phyloP scores from a whole-genome alignment of 2,888 invertebrate species.

The Volucella inanis region DNA sequence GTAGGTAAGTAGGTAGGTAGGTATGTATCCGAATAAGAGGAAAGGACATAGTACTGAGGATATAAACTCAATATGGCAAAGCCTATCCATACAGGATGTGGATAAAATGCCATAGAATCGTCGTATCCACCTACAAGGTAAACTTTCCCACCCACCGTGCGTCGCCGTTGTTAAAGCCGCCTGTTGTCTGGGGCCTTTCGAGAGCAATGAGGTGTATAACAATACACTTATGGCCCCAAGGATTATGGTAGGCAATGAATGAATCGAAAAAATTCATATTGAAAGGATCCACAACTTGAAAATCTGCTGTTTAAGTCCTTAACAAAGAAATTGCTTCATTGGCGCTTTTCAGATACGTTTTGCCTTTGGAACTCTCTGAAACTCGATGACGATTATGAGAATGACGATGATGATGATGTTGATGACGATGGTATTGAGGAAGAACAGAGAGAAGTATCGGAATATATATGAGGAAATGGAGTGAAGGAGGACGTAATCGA shows the following conservation, averaged over 20 bases:
- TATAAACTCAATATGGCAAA: constrained; percentile 74
- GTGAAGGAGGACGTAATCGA: constrained; percentile 67
- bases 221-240: constrained; percentile 74
- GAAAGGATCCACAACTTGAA: constrained; percentile 73
- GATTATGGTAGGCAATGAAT: constrained; percentile 75
- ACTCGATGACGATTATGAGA: constrained; percentile 6
- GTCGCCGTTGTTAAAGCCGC: constrained; percentile 2
- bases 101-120: constrained; percentile 6
- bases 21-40: constrained; percentile 21
- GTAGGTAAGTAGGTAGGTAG: too few species aligned
- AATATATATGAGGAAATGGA: constrained; percentile 16
- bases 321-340: constrained; percentile 75
- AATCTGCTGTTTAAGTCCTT: constrained; percentile 74
- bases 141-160: constrained; percentile 63
- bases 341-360: constrained; percentile 73
- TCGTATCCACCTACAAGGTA: constrained; percentile 71
- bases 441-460: not conserved
- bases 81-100: constrained; percentile 59
- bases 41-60: constrained; percentile 56
- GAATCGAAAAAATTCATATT: constrained; percentile 73
- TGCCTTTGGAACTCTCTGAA: constrained; percentile 36
- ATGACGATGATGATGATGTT: constrained; percentile 7
- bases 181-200: constrained; percentile 69
- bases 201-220: constrained; percentile 75
- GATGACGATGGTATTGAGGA: constrained; percentile 15